Base-by-base conservation (phyloP, 2,888 invertebrate species). In the Nymphalis polychloros region DNA sequence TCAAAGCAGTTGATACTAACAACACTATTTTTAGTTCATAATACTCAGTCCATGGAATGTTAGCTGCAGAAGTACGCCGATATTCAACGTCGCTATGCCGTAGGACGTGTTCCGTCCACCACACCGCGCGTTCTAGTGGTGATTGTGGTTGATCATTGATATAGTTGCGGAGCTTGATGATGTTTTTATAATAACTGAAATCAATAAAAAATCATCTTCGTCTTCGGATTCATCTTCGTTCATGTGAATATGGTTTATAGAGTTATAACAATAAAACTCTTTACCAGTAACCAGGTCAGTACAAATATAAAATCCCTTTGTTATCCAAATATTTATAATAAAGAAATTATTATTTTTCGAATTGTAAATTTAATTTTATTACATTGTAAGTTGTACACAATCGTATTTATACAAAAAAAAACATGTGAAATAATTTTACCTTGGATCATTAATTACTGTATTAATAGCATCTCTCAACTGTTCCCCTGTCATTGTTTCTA, bases 31-130 rank as follows among this genome's bases (percentile, higher is more conserved):
- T 35, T 23, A 65, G 8, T 57, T 70, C 71, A 46, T 72, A 74
- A 23, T 75, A 73, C 27, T 76, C 64, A 2, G 47, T 59, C 73
- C 74, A 75, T n/a, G 66, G 17, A 31, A 73, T 70, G 19, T 72
- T 66, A 0, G 75, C 75, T 52, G 76, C 3, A 80, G 67, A 31
- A 82, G 82, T 8, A 73, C 76, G 0, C 79, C 79, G 16, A 10
- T 41, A 41, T 41, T 41, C 41, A 13, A 41, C 10, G 2, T 41
- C 41, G 1, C 77, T 75, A 57, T 79, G 76, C 17, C 78, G 73
- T 20, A 82, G 64, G 1, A 81, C 75, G 68, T 82, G 76, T 70
- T 81, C 82, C 16, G 76, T 77, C 83, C 81, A 83, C 82, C 82
- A 81, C 27, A 81, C 72, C 2, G 80, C 79, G 8, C 77, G 78